Evolutionary conservation across 2,888 invertebrate genomes (phyloP).

Genomic region (Himalopsyche tibetana): DNA sequence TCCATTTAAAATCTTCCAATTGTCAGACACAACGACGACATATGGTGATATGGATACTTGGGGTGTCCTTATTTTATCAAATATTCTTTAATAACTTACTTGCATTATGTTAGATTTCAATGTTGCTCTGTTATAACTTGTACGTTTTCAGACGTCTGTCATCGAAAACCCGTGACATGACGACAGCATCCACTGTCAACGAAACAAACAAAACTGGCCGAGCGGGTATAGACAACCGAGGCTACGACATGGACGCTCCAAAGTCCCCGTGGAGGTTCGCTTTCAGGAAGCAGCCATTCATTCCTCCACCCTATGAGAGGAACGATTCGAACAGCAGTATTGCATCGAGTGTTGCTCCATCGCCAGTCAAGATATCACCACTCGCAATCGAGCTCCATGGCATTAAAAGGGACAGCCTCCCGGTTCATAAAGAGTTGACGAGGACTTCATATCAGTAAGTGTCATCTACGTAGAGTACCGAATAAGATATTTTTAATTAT

Average conservation of each 20-base stretch:
- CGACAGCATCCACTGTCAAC: constrained; percentile 72
- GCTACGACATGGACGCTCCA: constrained; percentile 79
- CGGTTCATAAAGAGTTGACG: constrained; percentile 66
- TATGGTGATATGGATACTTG: too few species aligned
- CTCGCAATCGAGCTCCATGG: constrained; percentile 68
- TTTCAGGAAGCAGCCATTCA: constrained; percentile 71
- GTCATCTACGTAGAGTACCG: not conserved
- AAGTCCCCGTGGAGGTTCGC: constrained; percentile 87
- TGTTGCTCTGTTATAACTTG: too few species aligned
- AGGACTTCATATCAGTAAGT: constrained; percentile 64
- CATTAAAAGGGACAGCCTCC: constrained; percentile 62
- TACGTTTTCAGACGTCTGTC: constrained; percentile 78
- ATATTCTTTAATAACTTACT: too few species aligned
- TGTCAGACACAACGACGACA: too few species aligned
- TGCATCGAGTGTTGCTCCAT: constrained; percentile 78
- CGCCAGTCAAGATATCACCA: constrained; percentile 74
- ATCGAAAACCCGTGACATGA: constrained; percentile 81
- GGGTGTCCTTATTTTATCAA: too few species aligned
- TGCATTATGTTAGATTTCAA: too few species aligned
- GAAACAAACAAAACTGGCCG: constrained; percentile 70
- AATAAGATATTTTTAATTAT: not conserved
- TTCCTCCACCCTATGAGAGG: constrained; percentile 72
- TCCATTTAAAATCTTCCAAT: too few species aligned
- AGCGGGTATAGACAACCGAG: constrained; percentile 82
- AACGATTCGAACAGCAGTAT: constrained; percentile 78